Conservation (phyloP, 2,888 invertebrate genomes). For the Thecophora atra region DNA sequence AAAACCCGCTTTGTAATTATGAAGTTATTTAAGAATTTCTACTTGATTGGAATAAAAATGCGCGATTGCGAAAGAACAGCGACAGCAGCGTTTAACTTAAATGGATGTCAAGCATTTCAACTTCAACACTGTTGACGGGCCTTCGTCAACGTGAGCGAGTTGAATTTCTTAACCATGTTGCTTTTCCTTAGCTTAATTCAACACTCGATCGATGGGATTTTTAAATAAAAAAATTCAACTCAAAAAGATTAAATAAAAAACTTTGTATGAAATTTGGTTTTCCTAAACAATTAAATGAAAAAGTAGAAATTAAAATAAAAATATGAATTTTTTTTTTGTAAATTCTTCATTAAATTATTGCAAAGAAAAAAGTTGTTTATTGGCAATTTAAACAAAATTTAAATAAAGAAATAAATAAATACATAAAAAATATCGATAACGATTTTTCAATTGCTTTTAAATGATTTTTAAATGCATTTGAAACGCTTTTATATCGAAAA, state of each 20-base stretch:
- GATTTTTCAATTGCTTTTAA: too few relatives aligned
- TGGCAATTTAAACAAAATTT: background rate
- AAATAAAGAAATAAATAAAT: background rate
- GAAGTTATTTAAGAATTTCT: constrained; percentile 7
- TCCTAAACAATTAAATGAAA: too few relatives aligned
- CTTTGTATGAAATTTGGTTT: background rate
- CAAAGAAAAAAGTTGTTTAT: too few relatives aligned
- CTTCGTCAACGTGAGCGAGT: constrained; percentile 8
- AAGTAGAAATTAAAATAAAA: background rate
- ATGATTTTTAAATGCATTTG: too few relatives aligned
- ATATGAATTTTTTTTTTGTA: too few relatives aligned
- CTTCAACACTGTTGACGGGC: constrained; percentile 21
- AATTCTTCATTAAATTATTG: too few relatives aligned
- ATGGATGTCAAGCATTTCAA: constrained; percentile 23
- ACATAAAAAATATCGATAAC: background rate
- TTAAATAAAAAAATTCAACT: too few relatives aligned
- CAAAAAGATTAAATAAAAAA: background rate
- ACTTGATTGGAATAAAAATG: background rate
- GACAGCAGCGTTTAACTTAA: background rate
- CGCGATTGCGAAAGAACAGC: background rate
- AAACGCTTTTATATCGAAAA: too few relatives aligned
- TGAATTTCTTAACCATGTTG: constrained; percentile 6
- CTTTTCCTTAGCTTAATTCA: background rate
- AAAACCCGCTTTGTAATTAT: background rate
- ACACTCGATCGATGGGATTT: background rate